phyloP scores from a whole-genome alignment of 64 coral and sea anemone species.

The Astreopora myriophthalma region DNA sequence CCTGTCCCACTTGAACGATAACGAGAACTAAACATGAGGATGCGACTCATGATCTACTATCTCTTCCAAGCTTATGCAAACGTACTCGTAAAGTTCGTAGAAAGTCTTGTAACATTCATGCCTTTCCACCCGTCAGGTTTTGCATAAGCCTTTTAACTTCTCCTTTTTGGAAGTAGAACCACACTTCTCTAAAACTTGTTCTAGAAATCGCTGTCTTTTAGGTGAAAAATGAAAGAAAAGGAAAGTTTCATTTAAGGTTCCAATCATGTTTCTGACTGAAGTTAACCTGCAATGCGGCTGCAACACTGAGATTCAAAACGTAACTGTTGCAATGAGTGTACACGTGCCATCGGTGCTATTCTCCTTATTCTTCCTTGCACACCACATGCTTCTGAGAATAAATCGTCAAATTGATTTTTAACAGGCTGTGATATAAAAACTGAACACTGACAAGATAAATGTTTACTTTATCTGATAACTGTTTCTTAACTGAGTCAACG shows the following conservation, averaged over 20 bases:
- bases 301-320: constrained; percentile 44
- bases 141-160: constrained; percentile 55
- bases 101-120: constrained; percentile 52
- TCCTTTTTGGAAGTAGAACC: constrained; percentile 17
- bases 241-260: constrained; percentile 27
- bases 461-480: too few relatives aligned
- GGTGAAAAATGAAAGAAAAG: constrained; percentile 38
- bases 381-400: constrained; percentile 34
- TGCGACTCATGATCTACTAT: constrained; percentile 30
- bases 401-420: constrained; percentile 23
- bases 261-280: constrained; percentile 30
- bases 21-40: not conserved
- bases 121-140: constrained; percentile 54
- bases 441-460: not conserved
- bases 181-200: constrained; percentile 31
- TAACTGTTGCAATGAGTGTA: constrained; percentile 46
- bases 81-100: constrained; percentile 56
- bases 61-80: constrained; percentile 39
- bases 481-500: too few relatives aligned
- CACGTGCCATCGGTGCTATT: constrained; percentile 31
- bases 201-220: constrained; percentile 28
- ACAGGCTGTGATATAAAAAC: not conserved
- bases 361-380: constrained; percentile 33
- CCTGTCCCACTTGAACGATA: constrained; percentile 48
- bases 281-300: constrained; percentile 25